Conservation (phyloP, 2,888 invertebrate species). For the Noctua fimbriata region DNA sequence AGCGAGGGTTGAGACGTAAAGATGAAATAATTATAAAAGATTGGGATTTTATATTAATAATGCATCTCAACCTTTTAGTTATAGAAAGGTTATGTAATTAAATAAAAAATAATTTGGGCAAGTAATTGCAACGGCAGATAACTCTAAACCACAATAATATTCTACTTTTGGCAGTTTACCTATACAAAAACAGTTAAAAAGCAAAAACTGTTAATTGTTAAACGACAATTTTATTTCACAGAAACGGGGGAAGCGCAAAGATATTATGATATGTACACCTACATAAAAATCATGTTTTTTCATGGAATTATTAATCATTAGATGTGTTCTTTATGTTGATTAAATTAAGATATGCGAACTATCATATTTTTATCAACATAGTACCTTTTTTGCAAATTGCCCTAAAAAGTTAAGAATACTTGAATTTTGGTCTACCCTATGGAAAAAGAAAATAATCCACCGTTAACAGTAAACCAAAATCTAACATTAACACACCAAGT, state of each 20-base stretch:
- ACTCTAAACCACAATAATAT: too few species aligned
- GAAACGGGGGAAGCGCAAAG: background rate
- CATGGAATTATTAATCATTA: background rate
- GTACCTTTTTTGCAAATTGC: background rate
- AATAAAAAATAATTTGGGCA: too few species aligned
- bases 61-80: background rate
- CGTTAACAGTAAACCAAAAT: background rate
- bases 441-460: too few species aligned
- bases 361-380: background rate
- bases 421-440: background rate
- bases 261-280: background rate
- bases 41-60: background rate
- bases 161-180: too few species aligned
- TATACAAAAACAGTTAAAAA: too few species aligned
- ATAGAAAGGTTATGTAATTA: background rate
- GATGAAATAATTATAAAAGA: conserved; percentile 3
- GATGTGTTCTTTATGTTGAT: too few species aligned
- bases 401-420: background rate
- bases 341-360: too few species aligned
- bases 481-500: background rate
- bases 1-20: conserved; percentile 7
- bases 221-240: background rate
- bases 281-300: background rate
- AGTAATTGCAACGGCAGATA: background rate
- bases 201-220: too few species aligned